Evolutionary conservation across 2,797 vertebrate species (phyloP).

Genomic region (Gobio occitaniae): DNA sequence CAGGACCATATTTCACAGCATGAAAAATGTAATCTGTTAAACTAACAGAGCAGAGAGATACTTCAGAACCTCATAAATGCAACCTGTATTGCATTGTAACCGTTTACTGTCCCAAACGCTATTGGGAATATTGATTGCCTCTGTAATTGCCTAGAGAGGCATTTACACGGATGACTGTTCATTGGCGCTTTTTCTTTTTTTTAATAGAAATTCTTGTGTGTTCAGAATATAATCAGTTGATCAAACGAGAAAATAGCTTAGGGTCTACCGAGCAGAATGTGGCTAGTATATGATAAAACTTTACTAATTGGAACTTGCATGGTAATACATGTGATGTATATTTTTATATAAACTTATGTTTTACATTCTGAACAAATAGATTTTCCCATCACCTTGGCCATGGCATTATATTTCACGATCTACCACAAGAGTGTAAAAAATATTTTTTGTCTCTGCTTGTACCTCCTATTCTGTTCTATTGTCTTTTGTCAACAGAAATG

Average conservation of each 20-base stretch:
- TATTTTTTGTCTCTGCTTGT: not conserved
- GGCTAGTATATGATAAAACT: not conserved
- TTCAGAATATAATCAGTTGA: conserved; percentile 64
- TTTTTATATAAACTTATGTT: not conserved
- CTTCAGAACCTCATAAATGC: conserved; percentile 70
- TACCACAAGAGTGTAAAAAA: not conserved
- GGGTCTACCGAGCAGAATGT: not conserved
- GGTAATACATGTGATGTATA: not conserved
- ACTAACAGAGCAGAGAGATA: conserved; percentile 70
- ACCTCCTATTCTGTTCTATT: conserved; percentile 10
- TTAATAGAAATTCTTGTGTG: conserved; percentile 61
- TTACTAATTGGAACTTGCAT: not conserved
- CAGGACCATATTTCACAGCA: conserved; percentile 27
- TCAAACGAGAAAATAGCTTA: conserved; percentile 15
- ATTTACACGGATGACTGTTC: conserved; percentile 62
- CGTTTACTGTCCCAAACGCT: conserved; percentile 66
- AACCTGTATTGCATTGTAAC: conserved; percentile 66
- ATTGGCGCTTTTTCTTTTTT: conserved; percentile 40
- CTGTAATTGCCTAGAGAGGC: conserved; percentile 70
- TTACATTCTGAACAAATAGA: not conserved
- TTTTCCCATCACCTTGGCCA: not conserved
- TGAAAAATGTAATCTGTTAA: conserved; percentile 73
- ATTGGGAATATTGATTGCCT: conserved; percentile 76
- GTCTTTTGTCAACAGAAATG: conserved; percentile 23
- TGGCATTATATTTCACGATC: not conserved